Evolutionary conservation across 1,140 invertebrate genomes (phyloP).

Genomic region (Drosophila leontia): DNA sequence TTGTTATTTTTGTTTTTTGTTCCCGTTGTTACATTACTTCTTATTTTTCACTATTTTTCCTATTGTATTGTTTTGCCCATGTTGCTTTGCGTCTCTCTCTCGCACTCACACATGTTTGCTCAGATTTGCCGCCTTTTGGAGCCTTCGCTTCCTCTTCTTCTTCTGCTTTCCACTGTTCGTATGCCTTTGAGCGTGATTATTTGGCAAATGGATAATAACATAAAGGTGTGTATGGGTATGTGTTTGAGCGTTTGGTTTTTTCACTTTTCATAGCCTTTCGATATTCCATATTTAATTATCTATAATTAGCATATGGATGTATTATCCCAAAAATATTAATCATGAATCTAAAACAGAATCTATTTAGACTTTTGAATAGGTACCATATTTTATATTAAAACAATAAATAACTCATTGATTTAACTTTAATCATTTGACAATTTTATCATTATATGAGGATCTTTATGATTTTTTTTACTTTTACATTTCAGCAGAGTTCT

Average conservation of each 20-base stretch:
- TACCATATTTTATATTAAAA: background rate
- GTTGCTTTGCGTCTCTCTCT: constrained; percentile 32
- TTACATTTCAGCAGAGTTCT: too few species aligned
- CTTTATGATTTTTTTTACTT: too few species aligned
- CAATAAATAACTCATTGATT: background rate
- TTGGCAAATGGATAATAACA: constrained; percentile 67
- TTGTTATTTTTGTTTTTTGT: constrained; percentile 42
- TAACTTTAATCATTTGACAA: too few species aligned
- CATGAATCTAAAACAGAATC: background rate
- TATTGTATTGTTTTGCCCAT: constrained; percentile 47
- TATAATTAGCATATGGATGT: background rate
- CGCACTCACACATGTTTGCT: constrained; percentile 3
- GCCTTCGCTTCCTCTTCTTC: constrained; percentile 26
- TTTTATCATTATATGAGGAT: too few species aligned
- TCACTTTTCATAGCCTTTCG: constrained; percentile 43
- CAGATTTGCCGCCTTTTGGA: constrained; percentile 65
- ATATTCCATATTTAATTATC: constrained; percentile 22
- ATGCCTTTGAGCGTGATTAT: constrained; percentile 52
- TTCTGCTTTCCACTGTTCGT: constrained; percentile 9
- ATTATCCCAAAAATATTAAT: background rate
- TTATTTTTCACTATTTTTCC: constrained; percentile 45
- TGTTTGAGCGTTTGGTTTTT: constrained; percentile 11
- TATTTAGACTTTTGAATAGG: background rate
- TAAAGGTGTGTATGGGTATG: constrained; percentile 6
- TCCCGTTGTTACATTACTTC: constrained; percentile 30